Evolutionary conservation across 2,113 vertebrate species (phyloP).

Genomic region (Tachuris rubrigastra): DNA sequence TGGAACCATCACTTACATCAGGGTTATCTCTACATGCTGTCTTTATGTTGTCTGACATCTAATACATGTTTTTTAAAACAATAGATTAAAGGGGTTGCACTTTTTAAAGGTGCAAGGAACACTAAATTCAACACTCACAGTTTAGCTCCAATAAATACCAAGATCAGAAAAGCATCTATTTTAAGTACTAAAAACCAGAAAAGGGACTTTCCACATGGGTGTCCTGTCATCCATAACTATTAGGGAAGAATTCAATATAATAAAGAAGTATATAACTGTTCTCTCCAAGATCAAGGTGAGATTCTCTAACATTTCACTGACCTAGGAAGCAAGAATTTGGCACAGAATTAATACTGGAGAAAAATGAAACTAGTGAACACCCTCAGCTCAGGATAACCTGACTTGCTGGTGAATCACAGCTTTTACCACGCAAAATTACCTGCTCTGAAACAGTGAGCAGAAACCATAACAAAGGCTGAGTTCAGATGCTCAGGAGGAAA

Average conservation of each 20-base stretch:
- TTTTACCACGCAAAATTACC: conserved; percentile 10
- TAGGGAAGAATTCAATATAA: neutral
- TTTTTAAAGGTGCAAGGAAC: neutral
- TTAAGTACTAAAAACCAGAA: neutral
- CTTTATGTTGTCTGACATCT: neutral
- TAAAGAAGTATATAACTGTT: neutral
- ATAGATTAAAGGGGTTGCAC: neutral
- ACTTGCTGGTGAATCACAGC: neutral
- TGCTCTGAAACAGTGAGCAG: neutral
- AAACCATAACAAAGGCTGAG: neutral
- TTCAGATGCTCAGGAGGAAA: neutral
- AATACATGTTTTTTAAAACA: neutral
- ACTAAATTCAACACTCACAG: neutral
- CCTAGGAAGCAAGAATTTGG: neutral
- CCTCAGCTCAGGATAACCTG: neutral
- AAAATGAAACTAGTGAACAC: neutral
- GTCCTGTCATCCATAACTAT: neutral
- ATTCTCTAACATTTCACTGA: neutral
- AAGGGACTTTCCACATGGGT: neutral
- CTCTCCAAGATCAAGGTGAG: neutral
- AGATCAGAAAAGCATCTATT: neutral
- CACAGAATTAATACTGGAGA: neutral
- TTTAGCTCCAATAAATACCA: neutral
- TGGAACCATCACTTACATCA: neutral
- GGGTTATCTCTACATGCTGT: neutral